These are phyloP conservation scores for Garrulus glandarius DNA, from an alignment of 2,797 vertebrate genomes.

Conservation along the genomic window DNA sequence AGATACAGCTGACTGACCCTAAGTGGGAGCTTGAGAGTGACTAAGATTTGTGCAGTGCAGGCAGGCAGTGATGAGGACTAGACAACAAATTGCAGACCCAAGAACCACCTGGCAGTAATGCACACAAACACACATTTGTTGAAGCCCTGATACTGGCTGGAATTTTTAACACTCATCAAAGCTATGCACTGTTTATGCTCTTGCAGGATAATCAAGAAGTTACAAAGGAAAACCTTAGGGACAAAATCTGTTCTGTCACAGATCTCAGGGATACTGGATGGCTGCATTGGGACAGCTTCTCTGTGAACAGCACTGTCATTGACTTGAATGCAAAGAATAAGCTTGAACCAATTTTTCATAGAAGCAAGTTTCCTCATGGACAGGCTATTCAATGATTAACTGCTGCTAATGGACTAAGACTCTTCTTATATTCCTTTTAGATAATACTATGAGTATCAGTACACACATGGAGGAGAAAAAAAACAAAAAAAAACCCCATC, in stretches of 20 bases:
- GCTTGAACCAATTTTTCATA: neutral
- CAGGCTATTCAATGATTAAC: neutral
- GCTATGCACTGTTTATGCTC: neutral
- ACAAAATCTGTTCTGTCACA: neutral
- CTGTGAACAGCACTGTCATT: neutral
- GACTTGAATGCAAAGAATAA: neutral
- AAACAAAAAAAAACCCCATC: accelerated
- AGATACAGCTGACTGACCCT: neutral
- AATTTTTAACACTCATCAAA: neutral
- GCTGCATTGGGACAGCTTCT: neutral
- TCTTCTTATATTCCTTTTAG: neutral
- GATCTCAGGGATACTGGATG: neutral
- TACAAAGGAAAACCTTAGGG: neutral
- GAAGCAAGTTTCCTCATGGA: neutral
- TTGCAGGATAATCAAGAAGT: neutral
- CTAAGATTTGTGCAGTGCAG: neutral
- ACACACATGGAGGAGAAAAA: neutral
- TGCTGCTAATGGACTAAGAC: neutral
- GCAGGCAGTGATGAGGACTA: neutral
- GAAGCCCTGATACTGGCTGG: neutral
- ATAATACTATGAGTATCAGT: neutral
- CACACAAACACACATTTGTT: neutral
- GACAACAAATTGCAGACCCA: neutral
- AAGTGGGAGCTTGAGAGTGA: neutral
- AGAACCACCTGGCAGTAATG: neutral